Percentiles rank a stretch among this genome's conserved stretches.
These are phyloP conservation scores for Arenaria interpres DNA, from an alignment of 2,113 vertebrate genomes.

Conservation along the genomic window DNA sequence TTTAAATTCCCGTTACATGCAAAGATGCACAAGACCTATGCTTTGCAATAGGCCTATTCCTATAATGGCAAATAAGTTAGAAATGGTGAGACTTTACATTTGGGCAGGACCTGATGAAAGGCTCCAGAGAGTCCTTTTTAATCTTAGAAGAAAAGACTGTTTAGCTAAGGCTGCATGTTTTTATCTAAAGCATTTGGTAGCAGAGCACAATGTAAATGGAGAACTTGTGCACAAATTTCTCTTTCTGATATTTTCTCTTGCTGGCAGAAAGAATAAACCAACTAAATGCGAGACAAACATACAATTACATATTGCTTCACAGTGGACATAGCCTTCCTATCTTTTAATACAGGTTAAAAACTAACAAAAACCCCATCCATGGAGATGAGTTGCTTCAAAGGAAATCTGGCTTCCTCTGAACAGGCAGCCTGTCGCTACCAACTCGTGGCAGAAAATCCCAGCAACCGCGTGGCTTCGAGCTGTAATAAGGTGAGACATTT, in stretches of 20 bases:
- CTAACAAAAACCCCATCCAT: not conserved
- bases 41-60: constrained; percentile 22
- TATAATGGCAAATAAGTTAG: not conserved
- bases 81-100: constrained; percentile 3
- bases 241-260: not conserved
- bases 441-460: not conserved
- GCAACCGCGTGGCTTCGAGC: not conserved
- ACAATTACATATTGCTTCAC: not conserved
- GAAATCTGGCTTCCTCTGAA: not conserved
- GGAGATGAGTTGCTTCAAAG: not conserved
- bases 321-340: not conserved
- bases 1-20: constrained; percentile 49
- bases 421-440: not conserved
- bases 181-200: constrained; percentile 18
- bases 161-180: constrained; percentile 41
- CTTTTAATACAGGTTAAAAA: not conserved
- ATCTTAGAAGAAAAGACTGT: not conserved
- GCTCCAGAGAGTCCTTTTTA: not conserved
- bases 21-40: constrained; percentile 56
- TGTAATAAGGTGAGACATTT: not conserved
- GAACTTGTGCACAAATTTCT: not conserved
- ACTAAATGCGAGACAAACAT: not conserved
- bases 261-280: not conserved
- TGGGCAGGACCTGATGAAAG: constrained; percentile 40
- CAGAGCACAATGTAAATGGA: not conserved